Percentiles rank a stretch among this genome's conserved stretches.
Evolutionary conservation across 2,888 invertebrate species (phyloP).

Genomic region (Drosophila suboccidentalis): DNA sequence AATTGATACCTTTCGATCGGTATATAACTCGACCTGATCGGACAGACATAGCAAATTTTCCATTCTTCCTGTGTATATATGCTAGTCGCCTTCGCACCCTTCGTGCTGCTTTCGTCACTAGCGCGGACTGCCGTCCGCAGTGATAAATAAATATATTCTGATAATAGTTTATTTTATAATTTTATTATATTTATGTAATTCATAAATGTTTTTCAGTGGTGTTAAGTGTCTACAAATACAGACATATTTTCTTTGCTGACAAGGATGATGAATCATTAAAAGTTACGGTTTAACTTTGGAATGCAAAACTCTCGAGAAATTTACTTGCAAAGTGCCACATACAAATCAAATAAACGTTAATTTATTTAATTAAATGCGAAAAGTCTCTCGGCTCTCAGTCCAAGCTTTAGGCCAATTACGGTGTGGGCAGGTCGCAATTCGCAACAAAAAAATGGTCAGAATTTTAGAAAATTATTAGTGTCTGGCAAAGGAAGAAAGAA

Average conservation of each 20-base stretch:
- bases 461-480: slow-evolving; percentile 71
- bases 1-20: too few relatives aligned
- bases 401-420: slow-evolving; percentile 47
- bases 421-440: slow-evolving; percentile 27
- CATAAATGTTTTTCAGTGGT: too few relatives aligned
- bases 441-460: slow-evolving; percentile 31
- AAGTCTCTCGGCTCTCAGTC: slow-evolving; percentile 13
- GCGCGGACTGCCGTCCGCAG: too few relatives aligned
- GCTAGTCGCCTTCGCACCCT: too few relatives aligned
- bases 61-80: too few relatives aligned
- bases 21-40: too few relatives aligned
- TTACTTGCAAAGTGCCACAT: slow-evolving; percentile 22
- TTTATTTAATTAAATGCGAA: slow-evolving; percentile 68
- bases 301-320: slow-evolving; percentile 35
- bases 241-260: neutral
- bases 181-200: too few relatives aligned
- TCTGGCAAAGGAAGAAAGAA: slow-evolving; percentile 46
- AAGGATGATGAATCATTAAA: slow-evolving; percentile 4
- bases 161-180: too few relatives aligned
- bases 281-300: slow-evolving; percentile 21
- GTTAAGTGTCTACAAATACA: too few relatives aligned
- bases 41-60: too few relatives aligned
- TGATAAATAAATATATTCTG: too few relatives aligned
- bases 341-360: slow-evolving; percentile 55
- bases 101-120: too few relatives aligned